These are phyloP conservation scores for Heteromyza rotundicornis DNA, from an alignment of 2,888 invertebrate species.

Conservation along the genomic window DNA sequence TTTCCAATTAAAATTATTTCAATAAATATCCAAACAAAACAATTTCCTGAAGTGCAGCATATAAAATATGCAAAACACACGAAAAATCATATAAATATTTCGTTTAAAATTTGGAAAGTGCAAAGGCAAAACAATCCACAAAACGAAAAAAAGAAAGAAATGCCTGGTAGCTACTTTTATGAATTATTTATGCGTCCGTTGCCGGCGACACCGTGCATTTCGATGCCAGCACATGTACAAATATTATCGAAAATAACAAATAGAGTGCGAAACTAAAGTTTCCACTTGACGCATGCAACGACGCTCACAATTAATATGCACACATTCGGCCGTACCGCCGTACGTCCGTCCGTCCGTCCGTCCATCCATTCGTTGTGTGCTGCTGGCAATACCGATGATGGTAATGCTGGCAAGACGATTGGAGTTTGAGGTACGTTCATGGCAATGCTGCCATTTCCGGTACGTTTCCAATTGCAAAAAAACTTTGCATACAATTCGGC, in stretches of 20 bases:
- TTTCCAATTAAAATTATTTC: background rate
- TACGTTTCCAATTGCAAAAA: conserved; percentile 29
- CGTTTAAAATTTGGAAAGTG: background rate
- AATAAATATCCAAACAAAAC: background rate
- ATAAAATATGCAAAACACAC: conserved; percentile 3
- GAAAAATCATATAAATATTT: background rate
- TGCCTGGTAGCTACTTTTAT: background rate
- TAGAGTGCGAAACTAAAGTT: conserved; percentile 1
- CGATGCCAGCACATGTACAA: background rate
- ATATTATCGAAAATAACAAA: conserved; percentile 6
- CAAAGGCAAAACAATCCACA: background rate
- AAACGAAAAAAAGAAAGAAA: background rate
- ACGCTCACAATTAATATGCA: background rate
- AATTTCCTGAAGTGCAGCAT: conserved; percentile 1
- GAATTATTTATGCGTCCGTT: background rate
- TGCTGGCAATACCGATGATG: background rate
- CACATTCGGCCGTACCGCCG: background rate
- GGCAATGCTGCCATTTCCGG: conserved; percentile 24
- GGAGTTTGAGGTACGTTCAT: background rate
- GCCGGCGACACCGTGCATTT: background rate
- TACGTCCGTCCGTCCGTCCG: too few relatives aligned
- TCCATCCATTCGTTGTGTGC: background rate
- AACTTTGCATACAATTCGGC: conserved; percentile 13
- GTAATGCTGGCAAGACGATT: too few relatives aligned
- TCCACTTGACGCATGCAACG: background rate